A percentile compares a stretch with the other conserved stretches of the same genome.
phyloP scores from a whole-genome alignment of 2,888 invertebrate species.

The Lacanobia oleracea region DNA sequence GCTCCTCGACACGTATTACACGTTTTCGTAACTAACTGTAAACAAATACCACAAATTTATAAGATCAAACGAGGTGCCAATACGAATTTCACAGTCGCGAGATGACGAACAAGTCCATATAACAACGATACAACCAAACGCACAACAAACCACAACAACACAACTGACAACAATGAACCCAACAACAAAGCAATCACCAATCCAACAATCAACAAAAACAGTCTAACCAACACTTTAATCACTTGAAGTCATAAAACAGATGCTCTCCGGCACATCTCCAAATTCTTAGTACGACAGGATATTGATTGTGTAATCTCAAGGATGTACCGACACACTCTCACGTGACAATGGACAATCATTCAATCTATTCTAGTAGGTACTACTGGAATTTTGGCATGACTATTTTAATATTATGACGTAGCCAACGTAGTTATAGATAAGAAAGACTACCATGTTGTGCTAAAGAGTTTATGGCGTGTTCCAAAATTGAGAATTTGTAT shows the following conservation, averaged over 20 bases:
- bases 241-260: conserved; percentile 4
- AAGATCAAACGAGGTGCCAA: no score
- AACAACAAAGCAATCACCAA: no score
- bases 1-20: no score
- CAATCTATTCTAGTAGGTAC: conserved; percentile 28
- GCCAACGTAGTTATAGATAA: neutral
- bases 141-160: no score
- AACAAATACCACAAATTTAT: no score
- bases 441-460: neutral
- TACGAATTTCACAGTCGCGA: no score
- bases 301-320: conserved; percentile 32
- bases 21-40: no score
- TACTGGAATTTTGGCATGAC: conserved; percentile 7
- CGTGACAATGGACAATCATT: conserved; percentile 35
- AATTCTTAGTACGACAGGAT: conserved; percentile 6
- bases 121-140: no score
- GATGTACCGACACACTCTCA: conserved; percentile 25
- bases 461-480: neutral
- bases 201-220: no score
- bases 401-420: neutral
- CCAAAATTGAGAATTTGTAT: no score
- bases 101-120: no score
- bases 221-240: neutral
- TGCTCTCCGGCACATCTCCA: neutral
- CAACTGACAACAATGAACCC: no score